Evolutionary conservation across 1,140 invertebrate genomes (phyloP).

Genomic region (Bombyx mori): DNA sequence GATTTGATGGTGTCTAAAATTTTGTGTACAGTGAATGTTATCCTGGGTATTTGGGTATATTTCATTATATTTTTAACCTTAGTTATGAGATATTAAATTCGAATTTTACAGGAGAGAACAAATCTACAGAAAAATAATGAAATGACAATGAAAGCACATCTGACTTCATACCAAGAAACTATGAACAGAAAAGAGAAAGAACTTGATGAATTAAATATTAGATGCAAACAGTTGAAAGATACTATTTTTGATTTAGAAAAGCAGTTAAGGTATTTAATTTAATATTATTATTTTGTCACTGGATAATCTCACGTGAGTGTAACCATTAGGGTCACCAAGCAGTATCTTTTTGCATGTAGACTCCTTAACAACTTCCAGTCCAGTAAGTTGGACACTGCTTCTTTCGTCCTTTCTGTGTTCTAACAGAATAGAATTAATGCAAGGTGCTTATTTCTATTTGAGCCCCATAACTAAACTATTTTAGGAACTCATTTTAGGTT

Average conservation of each 20-base stretch:
- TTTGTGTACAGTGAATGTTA: no score
- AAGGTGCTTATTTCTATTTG: no score
- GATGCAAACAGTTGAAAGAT: slow-evolving; percentile 56
- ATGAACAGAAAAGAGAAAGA: slow-evolving; percentile 69
- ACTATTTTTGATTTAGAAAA: slow-evolving; percentile 69
- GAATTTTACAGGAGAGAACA: slow-evolving; percentile 43
- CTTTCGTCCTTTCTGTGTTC: no score
- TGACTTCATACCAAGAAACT: slow-evolving; percentile 59
- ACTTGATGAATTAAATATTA: slow-evolving; percentile 47
- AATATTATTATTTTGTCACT: slow-evolving; percentile 1
- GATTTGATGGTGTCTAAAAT: no score
- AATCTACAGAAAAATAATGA: slow-evolving; percentile 57
- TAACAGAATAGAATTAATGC: no score
- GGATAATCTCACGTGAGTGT: no score
- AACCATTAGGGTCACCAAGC: no score
- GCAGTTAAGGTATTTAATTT: slow-evolving; percentile 64
- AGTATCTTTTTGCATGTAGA: no score
- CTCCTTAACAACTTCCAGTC: no score
- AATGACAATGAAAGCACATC: slow-evolving; percentile 44
- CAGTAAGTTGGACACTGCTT: no score
- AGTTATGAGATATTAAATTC: slow-evolving; percentile 2
- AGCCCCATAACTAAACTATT: no score
- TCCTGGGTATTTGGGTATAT: background rate
- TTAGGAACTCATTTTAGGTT: no score
- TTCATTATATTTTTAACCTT: background rate